phyloP scores from a whole-genome alignment of 1,140 invertebrate genomes.

The Drosophila navojoa region DNA sequence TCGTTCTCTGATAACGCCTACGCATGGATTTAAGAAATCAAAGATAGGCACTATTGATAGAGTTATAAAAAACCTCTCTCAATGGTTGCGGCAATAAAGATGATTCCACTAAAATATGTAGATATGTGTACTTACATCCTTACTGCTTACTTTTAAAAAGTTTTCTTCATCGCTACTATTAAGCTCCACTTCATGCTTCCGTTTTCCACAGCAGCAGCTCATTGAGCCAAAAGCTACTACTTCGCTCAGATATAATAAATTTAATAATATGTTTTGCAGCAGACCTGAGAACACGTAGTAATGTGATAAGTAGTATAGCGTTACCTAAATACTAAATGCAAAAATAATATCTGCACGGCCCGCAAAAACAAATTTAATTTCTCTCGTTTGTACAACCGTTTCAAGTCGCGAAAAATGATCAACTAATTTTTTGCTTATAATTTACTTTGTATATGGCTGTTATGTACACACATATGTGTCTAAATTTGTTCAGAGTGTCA shows the following conservation, averaged over 20 bases:
- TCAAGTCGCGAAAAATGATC: constrained; percentile 37
- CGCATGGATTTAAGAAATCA: not conserved
- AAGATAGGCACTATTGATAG: not conserved
- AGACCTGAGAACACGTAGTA: not conserved
- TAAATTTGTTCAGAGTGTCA: not conserved
- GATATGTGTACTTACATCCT: constrained; percentile 49
- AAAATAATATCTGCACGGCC: not conserved
- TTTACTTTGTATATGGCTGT: constrained; percentile 11
- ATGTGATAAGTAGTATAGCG: not conserved
- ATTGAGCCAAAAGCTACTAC: constrained; percentile 21
- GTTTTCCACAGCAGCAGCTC: constrained; percentile 55
- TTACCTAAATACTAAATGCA: not conserved
- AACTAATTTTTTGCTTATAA: constrained; percentile 50
- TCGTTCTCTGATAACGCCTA: constrained; percentile 9
- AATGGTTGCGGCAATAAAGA: not conserved
- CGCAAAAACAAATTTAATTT: not conserved
- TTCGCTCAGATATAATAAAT: not conserved
- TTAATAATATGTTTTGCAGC: constrained; percentile 1
- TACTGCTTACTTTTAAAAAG: constrained; percentile 1
- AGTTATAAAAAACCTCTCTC: not conserved
- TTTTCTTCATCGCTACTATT: constrained; percentile 23
- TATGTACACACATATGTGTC: not conserved
- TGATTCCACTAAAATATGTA: not conserved
- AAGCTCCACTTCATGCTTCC: constrained; percentile 24
- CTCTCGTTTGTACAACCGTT: constrained; percentile 34